Base-by-base conservation (phyloP, 2,888 invertebrate species). In the Bursaphelenchus okinawaensis region DNA sequence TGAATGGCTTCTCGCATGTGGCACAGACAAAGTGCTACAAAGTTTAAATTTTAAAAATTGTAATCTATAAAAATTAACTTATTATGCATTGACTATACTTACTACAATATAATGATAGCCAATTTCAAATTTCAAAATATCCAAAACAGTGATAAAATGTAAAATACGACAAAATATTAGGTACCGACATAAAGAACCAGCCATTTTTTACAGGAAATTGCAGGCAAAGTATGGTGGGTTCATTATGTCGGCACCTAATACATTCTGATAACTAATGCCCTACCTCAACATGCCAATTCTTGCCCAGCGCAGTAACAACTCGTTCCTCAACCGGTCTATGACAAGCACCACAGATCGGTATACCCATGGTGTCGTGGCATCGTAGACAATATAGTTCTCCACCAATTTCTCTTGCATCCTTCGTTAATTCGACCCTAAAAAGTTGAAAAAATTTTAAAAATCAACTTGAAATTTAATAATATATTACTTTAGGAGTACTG, bases 281-380 rank as follows among this genome's bases (percentile, higher is more conserved):
- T 84, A 90, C 90, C 88, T 94, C 94, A 26, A 95, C 94, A 84
- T 96, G 95, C 94, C 94, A 95, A 83, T 94, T 92, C 85, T 95
- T 95, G 27, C 94, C 98, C 27, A 98, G 86, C 12, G 98, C 98
- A 29, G 96, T 96, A 9, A 98, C 95, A 27, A 99, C 94, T 67
- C 98, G 88, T 84, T 98, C 98, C 84, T 99, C 98, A 74, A 98
- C 0, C 12, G 98, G 98, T 27, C 96, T 89, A 60, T 96, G 90
- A 84, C 98, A 98, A 60, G 98, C 98, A 28, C 96, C 98, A 84
- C 98, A 99, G 77, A 99, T 98, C n/a, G 98, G 96, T 72, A 99
- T 94, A 27, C 96, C 96, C 95, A 98, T 96, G 87, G 96, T 95
- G 85, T 96, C 96, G 83, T 96, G 95, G 83, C 96, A 98, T 62